These are phyloP conservation scores for Ormyrus nitidulus DNA, from an alignment of 2,888 invertebrate species.

Conservation along the genomic window DNA sequence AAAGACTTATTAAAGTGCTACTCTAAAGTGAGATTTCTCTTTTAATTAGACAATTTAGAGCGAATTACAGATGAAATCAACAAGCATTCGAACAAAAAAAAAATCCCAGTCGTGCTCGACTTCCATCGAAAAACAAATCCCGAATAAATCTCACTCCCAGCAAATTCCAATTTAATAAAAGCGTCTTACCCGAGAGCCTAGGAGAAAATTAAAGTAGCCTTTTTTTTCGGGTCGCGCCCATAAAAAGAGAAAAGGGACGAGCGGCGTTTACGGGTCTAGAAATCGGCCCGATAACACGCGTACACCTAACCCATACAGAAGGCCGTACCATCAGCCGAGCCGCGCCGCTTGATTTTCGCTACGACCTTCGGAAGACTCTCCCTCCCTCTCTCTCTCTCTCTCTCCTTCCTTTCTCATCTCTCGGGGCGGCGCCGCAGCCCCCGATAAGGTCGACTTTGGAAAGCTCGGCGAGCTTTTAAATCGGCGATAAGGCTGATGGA, in stretches of 20 bases:
- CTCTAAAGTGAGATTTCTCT: too few species aligned
- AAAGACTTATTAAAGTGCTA: too few species aligned
- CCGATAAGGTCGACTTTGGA: conserved; percentile 35
- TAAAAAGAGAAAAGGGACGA: conserved; percentile 12
- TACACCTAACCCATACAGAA: too few species aligned
- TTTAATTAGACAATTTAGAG: too few species aligned
- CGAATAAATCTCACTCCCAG: too few species aligned
- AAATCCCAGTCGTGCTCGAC: too few species aligned
- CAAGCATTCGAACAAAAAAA: too few species aligned
- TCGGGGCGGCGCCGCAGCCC: not conserved
- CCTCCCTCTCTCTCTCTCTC: conserved; percentile 10
- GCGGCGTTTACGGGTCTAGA: conserved; percentile 20
- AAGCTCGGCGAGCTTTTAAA: conserved; percentile 27
- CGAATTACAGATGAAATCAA: too few species aligned
- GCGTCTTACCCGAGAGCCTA: too few species aligned
- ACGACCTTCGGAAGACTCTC: not conserved
- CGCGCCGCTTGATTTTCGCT: conserved; percentile 18
- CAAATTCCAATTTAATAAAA: too few species aligned
- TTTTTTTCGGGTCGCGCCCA: conserved; percentile 20
- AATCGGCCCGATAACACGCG: conserved; percentile 29
- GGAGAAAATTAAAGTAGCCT: conserved; percentile 29
- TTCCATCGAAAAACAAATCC: too few species aligned
- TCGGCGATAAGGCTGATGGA: conserved; percentile 54
- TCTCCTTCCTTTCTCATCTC: conserved; percentile 6
- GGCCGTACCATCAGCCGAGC: too few species aligned